Conservation (phyloP, 2,113 vertebrate species). For the Mormyrus lacerda region DNA sequence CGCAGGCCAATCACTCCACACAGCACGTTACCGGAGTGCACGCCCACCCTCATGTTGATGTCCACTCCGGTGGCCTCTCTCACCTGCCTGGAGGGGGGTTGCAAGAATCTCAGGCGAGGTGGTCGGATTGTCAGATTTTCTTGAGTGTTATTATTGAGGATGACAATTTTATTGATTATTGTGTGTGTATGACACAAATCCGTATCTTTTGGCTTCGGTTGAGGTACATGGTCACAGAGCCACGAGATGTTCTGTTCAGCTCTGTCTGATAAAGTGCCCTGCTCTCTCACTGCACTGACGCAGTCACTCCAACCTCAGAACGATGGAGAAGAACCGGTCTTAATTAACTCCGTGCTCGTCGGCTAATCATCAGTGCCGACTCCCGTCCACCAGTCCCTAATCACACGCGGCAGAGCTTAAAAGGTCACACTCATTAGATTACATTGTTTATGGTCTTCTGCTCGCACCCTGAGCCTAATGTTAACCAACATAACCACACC, state of each 20-base stretch:
- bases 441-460: neutral
- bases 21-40: conserved; percentile 93
- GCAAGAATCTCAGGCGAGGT: neutral
- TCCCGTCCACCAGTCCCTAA: neutral
- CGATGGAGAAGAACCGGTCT: neutral
- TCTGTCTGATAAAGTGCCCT: neutral
- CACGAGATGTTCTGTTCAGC: neutral
- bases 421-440: conserved; percentile 9
- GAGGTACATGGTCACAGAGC: neutral
- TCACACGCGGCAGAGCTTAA: neutral
- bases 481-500: neutral
- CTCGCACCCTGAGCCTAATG: neutral
- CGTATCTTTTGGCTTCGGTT: neutral
- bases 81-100: conserved; percentile 68
- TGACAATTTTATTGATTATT: neutral
- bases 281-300: neutral
- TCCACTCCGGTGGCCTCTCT: conserved; percentile 91
- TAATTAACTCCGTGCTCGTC: neutral
- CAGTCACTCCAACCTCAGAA: neutral
- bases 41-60: conserved; percentile 95
- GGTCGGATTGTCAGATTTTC: neutral
- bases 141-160: neutral
- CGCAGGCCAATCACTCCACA: conserved; percentile 92
- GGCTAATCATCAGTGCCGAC: neutral
- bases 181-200: neutral